Evolutionary conservation across 2,888 invertebrate species (phyloP).

Genomic region (Andrena bucephala): DNA sequence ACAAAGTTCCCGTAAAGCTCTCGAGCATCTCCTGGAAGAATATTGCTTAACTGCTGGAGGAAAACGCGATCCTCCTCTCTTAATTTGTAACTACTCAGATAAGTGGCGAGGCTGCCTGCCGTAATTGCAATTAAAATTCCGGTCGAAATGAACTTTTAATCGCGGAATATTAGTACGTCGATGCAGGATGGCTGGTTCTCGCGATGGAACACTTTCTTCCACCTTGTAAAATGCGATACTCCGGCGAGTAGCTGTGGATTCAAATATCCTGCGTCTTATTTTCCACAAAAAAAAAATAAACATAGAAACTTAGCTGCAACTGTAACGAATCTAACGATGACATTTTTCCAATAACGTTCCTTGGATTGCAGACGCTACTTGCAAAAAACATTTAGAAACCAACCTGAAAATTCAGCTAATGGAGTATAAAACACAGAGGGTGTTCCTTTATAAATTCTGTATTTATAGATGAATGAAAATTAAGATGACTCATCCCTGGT

Average conservation of each 20-base stretch:
- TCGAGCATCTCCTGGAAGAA: constrained; percentile 15
- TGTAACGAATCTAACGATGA: neutral
- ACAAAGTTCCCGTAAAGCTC: constrained; percentile 34
- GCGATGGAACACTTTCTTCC: neutral
- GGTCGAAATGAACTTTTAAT: constrained; percentile 74
- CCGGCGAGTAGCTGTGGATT: neutral
- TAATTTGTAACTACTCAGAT: constrained; percentile 69
- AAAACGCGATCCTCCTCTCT: constrained; percentile 39
- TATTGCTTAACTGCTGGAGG: constrained; percentile 28
- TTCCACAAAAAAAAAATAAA: neutral
- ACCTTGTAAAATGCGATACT: neutral
- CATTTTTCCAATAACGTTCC: neutral
- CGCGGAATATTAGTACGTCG: constrained; percentile 70
- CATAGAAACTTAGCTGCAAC: neutral
- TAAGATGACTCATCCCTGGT: too few species aligned
- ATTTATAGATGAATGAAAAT: too few species aligned
- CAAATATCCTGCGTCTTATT: neutral
- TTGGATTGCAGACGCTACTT: neutral
- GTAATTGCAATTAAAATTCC: constrained; percentile 79
- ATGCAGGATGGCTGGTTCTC: neutral
- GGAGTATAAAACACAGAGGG: neutral
- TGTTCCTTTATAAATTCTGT: too few species aligned
- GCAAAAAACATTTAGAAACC: neutral
- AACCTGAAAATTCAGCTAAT: neutral
- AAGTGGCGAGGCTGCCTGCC: constrained; percentile 68